These are phyloP conservation scores for Temnothorax curvispinosus DNA, from an alignment of 1,140 invertebrate species.

Conservation along the genomic window DNA sequence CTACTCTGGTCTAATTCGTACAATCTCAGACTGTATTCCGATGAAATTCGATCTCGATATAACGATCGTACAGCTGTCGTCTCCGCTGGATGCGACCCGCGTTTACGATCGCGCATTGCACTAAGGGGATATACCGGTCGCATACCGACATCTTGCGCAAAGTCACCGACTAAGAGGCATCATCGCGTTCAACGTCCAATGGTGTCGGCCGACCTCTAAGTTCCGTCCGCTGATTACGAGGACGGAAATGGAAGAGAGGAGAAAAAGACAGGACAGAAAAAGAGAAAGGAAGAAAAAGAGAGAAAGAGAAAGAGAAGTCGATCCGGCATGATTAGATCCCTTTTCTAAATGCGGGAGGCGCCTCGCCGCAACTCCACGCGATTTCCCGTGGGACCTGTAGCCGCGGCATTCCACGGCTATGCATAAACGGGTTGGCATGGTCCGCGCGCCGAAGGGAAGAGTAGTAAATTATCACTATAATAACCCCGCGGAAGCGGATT, in stretches of 20 bases:
- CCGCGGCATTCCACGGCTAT: slow-evolving; percentile 73
- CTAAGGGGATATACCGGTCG: not conserved
- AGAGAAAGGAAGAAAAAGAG: not conserved
- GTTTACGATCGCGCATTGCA: slow-evolving; percentile 30
- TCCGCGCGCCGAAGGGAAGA: slow-evolving; percentile 65
- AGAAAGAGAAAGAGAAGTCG: not conserved
- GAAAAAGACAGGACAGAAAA: not conserved
- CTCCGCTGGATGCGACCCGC: not conserved
- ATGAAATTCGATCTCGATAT: slow-evolving; percentile 21
- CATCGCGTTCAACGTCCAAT: slow-evolving; percentile 41
- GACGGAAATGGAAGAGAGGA: not conserved
- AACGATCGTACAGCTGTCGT: slow-evolving; percentile 28
- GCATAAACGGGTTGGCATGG: slow-evolving; percentile 75
- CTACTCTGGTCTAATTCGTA: not conserved
- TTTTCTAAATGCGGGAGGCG: slow-evolving; percentile 70
- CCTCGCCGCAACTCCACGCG: slow-evolving; percentile 46
- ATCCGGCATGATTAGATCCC: slow-evolving; percentile 55
- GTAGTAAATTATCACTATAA: slow-evolving; percentile 83
- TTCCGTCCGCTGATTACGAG: slow-evolving; percentile 38
- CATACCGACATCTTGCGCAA: slow-evolving; percentile 40
- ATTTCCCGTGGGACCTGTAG: slow-evolving; percentile 72
- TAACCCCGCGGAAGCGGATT: slow-evolving; percentile 81
- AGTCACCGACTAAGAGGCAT: slow-evolving; percentile 47
- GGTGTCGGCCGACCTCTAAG: slow-evolving; percentile 26
- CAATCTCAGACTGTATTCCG: not conserved